Percentiles rank a stretch among this genome's conserved stretches.
Conservation (phyloP, 1,140 invertebrate species). For the Chironomus tepperi region DNA sequence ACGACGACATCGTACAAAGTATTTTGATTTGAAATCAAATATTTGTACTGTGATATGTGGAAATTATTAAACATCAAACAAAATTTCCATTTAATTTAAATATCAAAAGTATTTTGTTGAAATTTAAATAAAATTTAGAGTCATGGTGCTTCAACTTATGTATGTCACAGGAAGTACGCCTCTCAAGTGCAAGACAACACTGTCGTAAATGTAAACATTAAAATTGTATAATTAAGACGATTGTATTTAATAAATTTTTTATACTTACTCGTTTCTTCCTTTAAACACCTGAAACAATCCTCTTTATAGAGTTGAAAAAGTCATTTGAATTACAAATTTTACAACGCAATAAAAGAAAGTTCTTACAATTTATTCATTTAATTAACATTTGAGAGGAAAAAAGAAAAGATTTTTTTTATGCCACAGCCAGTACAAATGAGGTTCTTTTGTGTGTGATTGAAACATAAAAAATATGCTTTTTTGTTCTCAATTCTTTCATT, state of each 20-base stretch:
- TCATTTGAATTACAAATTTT: too few relatives aligned
- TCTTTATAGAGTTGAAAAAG: too few relatives aligned
- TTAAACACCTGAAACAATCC: neutral
- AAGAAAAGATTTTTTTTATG: too few relatives aligned
- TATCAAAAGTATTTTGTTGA: neutral
- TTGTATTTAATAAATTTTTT: neutral
- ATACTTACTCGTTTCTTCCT: too few relatives aligned
- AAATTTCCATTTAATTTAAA: neutral
- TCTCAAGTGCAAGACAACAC: neutral
- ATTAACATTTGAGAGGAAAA: neutral
- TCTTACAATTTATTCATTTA: neutral
- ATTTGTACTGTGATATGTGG: neutral
- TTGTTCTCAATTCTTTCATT: too few relatives aligned
- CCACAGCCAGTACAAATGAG: too few relatives aligned
- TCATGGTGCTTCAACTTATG: neutral
- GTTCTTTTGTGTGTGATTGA: too few relatives aligned
- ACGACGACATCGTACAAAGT: neutral
- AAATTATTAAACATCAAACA: conserved; percentile 10
- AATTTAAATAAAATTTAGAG: too few relatives aligned
- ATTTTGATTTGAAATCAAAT: neutral
- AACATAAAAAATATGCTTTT: too few relatives aligned
- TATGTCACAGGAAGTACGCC: neutral
- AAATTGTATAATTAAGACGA: neutral
- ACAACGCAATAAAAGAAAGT: neutral
- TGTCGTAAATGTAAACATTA: conserved; percentile 8